Evolutionary conservation across 1,140 invertebrate species (phyloP), one percentile per base, ranked within the genome.

Genomic region (Drosophila guanche): DNA sequence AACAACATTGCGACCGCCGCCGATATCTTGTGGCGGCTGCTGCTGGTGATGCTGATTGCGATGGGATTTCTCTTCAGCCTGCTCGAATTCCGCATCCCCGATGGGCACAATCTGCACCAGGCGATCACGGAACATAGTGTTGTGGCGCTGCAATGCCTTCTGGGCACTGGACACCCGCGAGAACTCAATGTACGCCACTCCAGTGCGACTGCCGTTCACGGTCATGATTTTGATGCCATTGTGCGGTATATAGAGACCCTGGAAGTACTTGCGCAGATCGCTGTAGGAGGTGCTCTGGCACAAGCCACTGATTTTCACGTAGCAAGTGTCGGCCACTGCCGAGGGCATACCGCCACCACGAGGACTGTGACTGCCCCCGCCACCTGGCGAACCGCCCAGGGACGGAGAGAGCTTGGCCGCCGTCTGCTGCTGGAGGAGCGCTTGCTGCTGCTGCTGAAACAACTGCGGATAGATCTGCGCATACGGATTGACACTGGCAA

Each of bases 191-290:
- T 94, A 97, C 7, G 95, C 96, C 22, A 95, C 94, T 1, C 97
- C 97, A 0, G 95, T 95, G 7, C 95, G 93, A 25, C 95, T 94
- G 0, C 97, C 97, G 69, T 95, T 93, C 10, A 94, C 94, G 74
- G 95, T 96, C 6, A 97, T 94, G 72, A 98, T 93, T 91, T 98
- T 98, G 29, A 98, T 94, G 3, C 97, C 96, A 79, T 96, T 95
- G 65, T 95, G 95, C 7, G 95, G 94, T 41, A 98, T 96, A 77
- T 94, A 94, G 52, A 95, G 93, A 6, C 95, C 94, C 4, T 94
- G 93, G 88, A 98, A 98, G 65, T 97, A 96, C 53, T 95, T 94
- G 8, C 96, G 92, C 0, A 98, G 92, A 79, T 98, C 97, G 20
- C 94, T 93, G 79, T 97, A 96, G n/a, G 94, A 85, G 0, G 95